phyloP scores from a whole-genome alignment of 1,140 invertebrate species.

The Hermetia illucens region DNA sequence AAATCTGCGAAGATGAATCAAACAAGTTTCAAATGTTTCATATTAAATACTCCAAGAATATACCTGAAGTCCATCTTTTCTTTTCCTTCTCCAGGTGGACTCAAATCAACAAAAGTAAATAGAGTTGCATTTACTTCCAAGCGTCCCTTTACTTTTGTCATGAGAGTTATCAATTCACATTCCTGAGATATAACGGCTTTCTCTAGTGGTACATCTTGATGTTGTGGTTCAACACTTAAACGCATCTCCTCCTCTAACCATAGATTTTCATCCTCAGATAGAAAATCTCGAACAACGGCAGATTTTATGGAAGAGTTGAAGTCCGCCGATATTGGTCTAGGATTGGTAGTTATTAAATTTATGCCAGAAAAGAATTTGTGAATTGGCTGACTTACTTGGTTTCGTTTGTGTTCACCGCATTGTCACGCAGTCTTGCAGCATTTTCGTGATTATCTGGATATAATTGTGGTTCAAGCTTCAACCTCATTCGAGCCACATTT shows the following conservation, averaged over 20 bases:
- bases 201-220: constrained; percentile 31
- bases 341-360: neutral
- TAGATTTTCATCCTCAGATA: constrained; percentile 24
- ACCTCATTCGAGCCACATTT: constrained; percentile 47
- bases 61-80: constrained; percentile 35
- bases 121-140: constrained; percentile 48
- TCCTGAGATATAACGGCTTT: constrained; percentile 45
- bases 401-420: constrained; percentile 29
- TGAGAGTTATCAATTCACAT: constrained; percentile 47
- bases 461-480: constrained; percentile 42
- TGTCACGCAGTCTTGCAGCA: constrained; percentile 47
- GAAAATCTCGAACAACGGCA: constrained; percentile 25
- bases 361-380: neutral
- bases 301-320: constrained; percentile 28
- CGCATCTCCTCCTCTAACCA: constrained; percentile 26
- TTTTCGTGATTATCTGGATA: constrained; percentile 40
- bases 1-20: constrained; percentile 27
- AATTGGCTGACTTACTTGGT: constrained; percentile 21
- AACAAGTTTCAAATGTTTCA: neutral
- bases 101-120: constrained; percentile 47
- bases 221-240: constrained; percentile 20
- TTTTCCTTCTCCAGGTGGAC: constrained; percentile 39
- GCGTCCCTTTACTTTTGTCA: constrained; percentile 45
- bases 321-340: constrained; percentile 20
- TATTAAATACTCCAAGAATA: too few species aligned